phyloP scores from a whole-genome alignment of 2,797 vertebrate genomes.

The Tenualosa thibaudeaui region DNA sequence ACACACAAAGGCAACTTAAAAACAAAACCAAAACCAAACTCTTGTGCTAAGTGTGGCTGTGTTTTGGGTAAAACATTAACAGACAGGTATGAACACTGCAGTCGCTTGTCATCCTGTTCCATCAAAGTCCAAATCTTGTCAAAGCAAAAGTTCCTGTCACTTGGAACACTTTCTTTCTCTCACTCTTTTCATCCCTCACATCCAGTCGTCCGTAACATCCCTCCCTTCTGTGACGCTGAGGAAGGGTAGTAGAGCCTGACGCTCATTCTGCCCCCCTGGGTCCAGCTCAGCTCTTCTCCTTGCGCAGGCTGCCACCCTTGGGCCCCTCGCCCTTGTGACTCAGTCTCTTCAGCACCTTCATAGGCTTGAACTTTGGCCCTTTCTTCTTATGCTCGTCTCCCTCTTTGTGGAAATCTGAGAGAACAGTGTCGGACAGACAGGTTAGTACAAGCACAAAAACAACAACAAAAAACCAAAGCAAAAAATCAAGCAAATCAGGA shows the following conservation, averaged over 20 bases:
- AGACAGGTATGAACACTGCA: not conserved
- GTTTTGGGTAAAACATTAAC: not conserved
- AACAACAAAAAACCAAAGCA: not conserved
- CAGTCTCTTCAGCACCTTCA: constrained; percentile 91
- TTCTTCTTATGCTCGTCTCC: constrained; percentile 87
- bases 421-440: constrained; percentile 29
- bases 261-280: not conserved
- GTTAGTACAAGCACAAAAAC: not conserved
- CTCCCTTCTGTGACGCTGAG: constrained; percentile 9
- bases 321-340: constrained; percentile 86
- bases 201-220: not conserved
- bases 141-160: not conserved
- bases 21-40: not conserved
- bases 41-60: not conserved
- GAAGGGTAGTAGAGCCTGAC: not conserved
- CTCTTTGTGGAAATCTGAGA: constrained; percentile 88
- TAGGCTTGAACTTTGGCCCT: constrained; percentile 89
- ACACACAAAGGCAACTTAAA: not conserved
- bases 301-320: constrained; percentile 67
- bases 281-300: constrained; percentile 69
- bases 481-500: not conserved
- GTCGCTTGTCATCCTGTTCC: not conserved
- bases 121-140: not conserved
- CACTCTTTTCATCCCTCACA: not conserved
- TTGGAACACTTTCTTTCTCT: not conserved